phyloP scores from a whole-genome alignment of 1,140 invertebrate species.

The Drosophila ohnishii region DNA sequence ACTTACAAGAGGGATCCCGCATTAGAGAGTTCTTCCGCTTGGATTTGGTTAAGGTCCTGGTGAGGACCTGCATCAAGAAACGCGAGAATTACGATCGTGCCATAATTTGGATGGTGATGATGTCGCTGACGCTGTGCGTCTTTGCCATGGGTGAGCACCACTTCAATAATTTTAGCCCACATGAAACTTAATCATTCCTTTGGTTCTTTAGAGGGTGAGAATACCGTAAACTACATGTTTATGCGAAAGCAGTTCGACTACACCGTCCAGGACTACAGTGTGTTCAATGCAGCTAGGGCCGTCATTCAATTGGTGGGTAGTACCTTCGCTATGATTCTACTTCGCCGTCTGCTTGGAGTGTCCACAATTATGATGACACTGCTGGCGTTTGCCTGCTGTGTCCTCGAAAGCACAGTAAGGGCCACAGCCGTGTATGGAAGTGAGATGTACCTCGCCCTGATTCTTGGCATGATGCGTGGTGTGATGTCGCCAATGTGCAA shows the following conservation, averaged over 20 bases:
- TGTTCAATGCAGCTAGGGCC: slow-evolving; percentile 84
- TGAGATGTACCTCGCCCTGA: slow-evolving; percentile 86
- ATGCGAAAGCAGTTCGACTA: slow-evolving; percentile 87
- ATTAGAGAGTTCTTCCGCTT: slow-evolving; percentile 85
- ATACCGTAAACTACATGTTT: slow-evolving; percentile 86
- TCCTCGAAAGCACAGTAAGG: slow-evolving; percentile 83
- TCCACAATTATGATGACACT: slow-evolving; percentile 70
- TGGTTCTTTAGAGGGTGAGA: slow-evolving; percentile 72
- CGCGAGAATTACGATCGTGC: slow-evolving; percentile 85
- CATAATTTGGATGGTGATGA: slow-evolving; percentile 86
- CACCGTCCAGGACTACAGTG: slow-evolving; percentile 86
- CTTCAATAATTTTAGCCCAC: accelerated
- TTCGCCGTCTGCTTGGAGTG: slow-evolving; percentile 83
- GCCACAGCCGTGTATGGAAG: slow-evolving; percentile 85
- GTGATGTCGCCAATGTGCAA: slow-evolving; percentile 86
- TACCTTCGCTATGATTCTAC: slow-evolving; percentile 83
- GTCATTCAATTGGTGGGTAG: slow-evolving; percentile 84
- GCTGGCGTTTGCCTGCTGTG: slow-evolving; percentile 76
- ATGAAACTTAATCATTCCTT: neutral
- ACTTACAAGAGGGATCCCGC: slow-evolving; percentile 66
- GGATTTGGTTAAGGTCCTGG: slow-evolving; percentile 85
- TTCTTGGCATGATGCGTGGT: slow-evolving; percentile 85
- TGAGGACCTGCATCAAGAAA: slow-evolving; percentile 85
- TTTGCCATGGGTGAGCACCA: slow-evolving; percentile 81
- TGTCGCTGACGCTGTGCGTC: slow-evolving; percentile 84